Base-by-base conservation (phyloP, 2,888 invertebrate species). In the Ophraella communa region DNA sequence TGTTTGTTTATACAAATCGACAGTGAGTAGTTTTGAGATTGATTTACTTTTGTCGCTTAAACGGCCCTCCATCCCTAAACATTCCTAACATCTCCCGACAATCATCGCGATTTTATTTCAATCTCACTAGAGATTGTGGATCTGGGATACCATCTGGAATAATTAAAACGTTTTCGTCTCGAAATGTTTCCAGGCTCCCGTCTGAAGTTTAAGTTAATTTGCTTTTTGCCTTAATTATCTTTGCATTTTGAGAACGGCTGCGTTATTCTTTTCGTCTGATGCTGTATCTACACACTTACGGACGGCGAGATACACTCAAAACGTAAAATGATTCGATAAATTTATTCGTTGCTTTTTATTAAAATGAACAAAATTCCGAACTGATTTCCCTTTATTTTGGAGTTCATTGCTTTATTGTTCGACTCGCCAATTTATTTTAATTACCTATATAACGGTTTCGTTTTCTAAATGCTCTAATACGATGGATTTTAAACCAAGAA, bases 81-180 rank as follows among this genome's bases (percentile, higher is more conserved):
- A 51, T n/a, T n/a, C n/a, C n/a, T 18, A 49, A 55, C 39, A 23
- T 42, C 47, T 56, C 55, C 18, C 27, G 60, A 61, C 60, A 61
- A 55, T 66, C 62, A 58, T 62, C 51, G 65, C 51, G 54, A 65
- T 65, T 65, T 62, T 62, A 65, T 66, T 62, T 55, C 51, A 62
- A 66, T 66, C 66, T 61, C 42, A 45, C 18, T 47, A 55, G 49
- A 56, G 56, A 59, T 53, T 66, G 60, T 51, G 64, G 63, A 59
- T 62, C 59, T 49, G 56, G 66, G 27, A 66, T 63, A 60, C 54
- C 71, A 71, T 71, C 71, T 65, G 71, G 71, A 74, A 75, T 75
- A 74, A 75, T 76, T 74, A 74, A 75, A 75, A 76, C 74, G 70
- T 73, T 74, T 71, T 71, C 73, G 69, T 70, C 65, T 65, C 63